Evolutionary conservation across 2,888 invertebrate species (phyloP), one percentile per base, ranked within the genome.

Genomic region (Lapara coniferarum): DNA sequence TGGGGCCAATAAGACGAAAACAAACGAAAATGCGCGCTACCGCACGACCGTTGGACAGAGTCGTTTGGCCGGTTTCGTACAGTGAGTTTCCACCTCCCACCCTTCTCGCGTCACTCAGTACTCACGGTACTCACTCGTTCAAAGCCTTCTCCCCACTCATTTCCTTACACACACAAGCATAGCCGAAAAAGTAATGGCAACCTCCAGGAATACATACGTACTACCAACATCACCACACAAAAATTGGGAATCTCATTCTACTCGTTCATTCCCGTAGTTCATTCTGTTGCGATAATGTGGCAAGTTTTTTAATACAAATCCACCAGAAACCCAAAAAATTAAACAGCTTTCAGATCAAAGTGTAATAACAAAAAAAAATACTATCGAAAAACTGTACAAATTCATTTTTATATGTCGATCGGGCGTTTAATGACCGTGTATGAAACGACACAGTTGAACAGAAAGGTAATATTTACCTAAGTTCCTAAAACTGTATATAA

Each of bases 1-100:
- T 89, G 89, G 90, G 90, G 89, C 85, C 77, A 71, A 81, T 78
- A 78, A 80, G 85, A 83, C 83, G 82, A 89, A 89, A 90, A 86
- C 82, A 88, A 89, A 86, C 85, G 85, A 89, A 90, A 88, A 87
- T 85, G 81, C 89, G 89, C 91, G 87, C 85, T 80, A 76, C 84
- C 78, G 87, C 85, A 84, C 92, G 90, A 91, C 93, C 93, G 93
- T 93, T 93, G 92, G 82, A 87, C 87, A 88, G 88, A 92, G 92
- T 88, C 82, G 93, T 92, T 91, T 88, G 89, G 89, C 92, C 91
- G 91, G 93, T 93, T 93, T 89, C 77, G 81, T 83, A 73, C 66
- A 63, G 74, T 80, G 76, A 79, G 76, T 84, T 84, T 78, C 79
- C 80, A 77, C 79, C 72, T 77, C 82, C 84, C 85, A 81, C 87